phyloP scores from a whole-genome alignment of 2,797 vertebrate genomes.

The Pseudochirops cupreus region DNA sequence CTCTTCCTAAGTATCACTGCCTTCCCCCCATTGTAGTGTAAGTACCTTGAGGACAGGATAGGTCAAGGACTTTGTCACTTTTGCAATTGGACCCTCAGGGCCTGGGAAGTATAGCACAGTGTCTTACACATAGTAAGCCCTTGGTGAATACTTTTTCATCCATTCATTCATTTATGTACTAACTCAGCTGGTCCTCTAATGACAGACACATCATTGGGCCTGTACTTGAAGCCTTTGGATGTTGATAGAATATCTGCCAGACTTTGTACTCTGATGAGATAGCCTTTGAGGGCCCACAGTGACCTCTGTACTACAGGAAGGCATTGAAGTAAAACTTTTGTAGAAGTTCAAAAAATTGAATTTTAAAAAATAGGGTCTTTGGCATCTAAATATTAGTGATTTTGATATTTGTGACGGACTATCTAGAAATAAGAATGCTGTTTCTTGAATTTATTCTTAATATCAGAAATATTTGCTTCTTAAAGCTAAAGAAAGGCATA shows the following conservation, averaged over 20 bases:
- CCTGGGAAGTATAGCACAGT: background rate
- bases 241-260: background rate
- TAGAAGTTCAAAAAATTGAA: background rate
- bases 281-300: background rate
- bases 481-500: background rate
- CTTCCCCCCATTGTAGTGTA: background rate
- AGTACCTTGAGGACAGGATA: background rate
- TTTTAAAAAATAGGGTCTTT: background rate
- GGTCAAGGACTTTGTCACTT: background rate
- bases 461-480: background rate
- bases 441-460: background rate
- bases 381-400: background rate
- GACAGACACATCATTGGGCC: background rate
- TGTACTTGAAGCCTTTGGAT: background rate
- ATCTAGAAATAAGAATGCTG: background rate
- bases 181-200: background rate
- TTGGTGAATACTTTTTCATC: background rate
- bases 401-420: background rate
- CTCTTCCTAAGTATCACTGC: background rate
- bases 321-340: background rate
- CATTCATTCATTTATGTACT: background rate
- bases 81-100: background rate
- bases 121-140: background rate
- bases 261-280: background rate
- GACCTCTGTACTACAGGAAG: background rate